Base-by-base conservation (phyloP, 2,888 invertebrate species). In the Nasonia oneida region DNA sequence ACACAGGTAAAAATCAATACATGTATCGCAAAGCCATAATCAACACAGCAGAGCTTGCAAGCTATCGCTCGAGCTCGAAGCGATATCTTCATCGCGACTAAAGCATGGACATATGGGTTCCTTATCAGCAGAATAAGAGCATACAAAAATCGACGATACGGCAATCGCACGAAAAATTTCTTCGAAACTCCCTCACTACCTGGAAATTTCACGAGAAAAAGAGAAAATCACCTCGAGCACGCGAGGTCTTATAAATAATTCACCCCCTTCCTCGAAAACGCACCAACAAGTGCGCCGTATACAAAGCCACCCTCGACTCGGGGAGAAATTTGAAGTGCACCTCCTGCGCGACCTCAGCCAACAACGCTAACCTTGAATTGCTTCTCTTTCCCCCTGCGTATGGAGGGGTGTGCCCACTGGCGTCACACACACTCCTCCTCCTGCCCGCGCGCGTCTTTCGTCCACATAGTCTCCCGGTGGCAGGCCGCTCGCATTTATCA, bases 401-500 rank as follows among this genome's bases (percentile, higher is more conserved):
- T n/a, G 2, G 8, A 6, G 18, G 50, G 2, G 50, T 18, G 53
- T 53, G 5, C 10, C 18, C 5, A 18, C 0, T 47, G 10, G 1
- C 47, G 47, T 12, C n/a, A 8, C 57, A 23, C 57, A 23, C 57
- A 23, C 57, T 18, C 23, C 37, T 29, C 64, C 47, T 5, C 70
- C 29, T 50, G 39, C 57, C 61, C 33, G 18, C 15, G 4, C 10
- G 2, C 70, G 37, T 12, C 53, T 53, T 29, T 8, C 61, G 0
- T 77, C 8, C 3, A 73, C 14, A 57, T n/a, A 33, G 3, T 33
- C 67, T 67, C 67, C 5, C 23, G 57, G 57, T 42, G 29, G 5
- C 42, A 67, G 57, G 53, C 78, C 77, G 76, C 53, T 83, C 78
- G 79, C 81, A 84, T 87, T 83, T 84, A 90, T 89, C 90, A 91